Base-by-base conservation (phyloP, 2,888 invertebrate species). In the Melanargia galathea region DNA sequence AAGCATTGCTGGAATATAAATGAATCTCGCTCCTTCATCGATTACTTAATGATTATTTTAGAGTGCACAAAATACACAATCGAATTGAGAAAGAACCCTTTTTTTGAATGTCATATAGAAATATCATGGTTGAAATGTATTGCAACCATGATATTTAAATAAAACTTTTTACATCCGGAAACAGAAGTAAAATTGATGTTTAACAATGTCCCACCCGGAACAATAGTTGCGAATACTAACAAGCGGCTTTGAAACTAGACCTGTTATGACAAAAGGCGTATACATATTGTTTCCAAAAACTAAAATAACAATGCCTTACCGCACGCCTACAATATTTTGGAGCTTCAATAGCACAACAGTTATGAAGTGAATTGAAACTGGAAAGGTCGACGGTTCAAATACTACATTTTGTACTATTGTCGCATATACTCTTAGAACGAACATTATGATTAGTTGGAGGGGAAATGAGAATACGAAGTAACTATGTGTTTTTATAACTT, bases 221-320 rank as follows among this genome's bases (percentile, higher is more conserved):
- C 26, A 48, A 48, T 13, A 26, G 48, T 26, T n/a, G 24, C 24
- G 26, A 24, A 24, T 26, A 6, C 26, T 26, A 48, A 48, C 24
- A 48, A 48, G 48, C 48, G 48, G 24, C 48, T 48, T 48, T 48
- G 26, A 26, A 48, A 48, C 26, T 24, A 48, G 26, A 26, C 26
- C 43, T 43, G 43, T n/a, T 7, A 26, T 48, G 46, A 46, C 13
- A 22, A 46, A 22, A 22, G 46, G 13, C 13, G 0, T 11, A 7
- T 48, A 26, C 24, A 26, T 48, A 24, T 1, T 22, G 48, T n/a
- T 1, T n/a, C n/a, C n/a, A 48, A 8, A 24, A 26, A 48, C 22
- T 24, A 26, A 26, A 48, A 48, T 24, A 26, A 26, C n/a, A n/a
- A 6, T n/a, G n/a, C 24, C n/a, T 24, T 46, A 24, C 24, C 16